Evolutionary conservation across 2,888 invertebrate genomes (phyloP), one percentile per base, ranked within the genome.

Genomic region (Aspidiotus destructor): DNA sequence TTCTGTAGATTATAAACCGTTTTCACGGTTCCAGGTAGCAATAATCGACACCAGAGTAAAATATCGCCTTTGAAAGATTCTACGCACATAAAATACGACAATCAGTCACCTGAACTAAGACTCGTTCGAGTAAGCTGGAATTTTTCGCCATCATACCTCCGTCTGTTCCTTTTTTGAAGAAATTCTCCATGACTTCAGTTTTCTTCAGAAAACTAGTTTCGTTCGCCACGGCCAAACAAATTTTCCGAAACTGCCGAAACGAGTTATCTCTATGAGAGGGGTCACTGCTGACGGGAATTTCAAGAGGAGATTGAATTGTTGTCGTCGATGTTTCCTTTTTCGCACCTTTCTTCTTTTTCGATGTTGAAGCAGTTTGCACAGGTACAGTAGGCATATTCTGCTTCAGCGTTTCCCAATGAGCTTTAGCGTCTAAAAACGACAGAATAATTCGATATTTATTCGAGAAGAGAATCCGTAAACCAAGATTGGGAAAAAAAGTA

Each of bases 1-100:
- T 88, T 92, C 80, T 93, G 92, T 62, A 97, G 79, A 80, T 96
- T 95, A 76, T 95, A 97, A 44, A 94, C 85, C 71, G 91, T 81
- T 77, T 92, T 92, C 13, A 85, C 83, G 41, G 87, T 87, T 60
- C 86, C 87, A 0, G 95, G 96, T 63, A 96, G 79, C 28, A 96
- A 78, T 72, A 94, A 78, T 74, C 87, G 87, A 76, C 92, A 85
- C 89, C 93, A 88, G 57, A 92, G 79, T 58, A 84, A 80, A 41
- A 89, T 76, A 77, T 67, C 70, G 5, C 70, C 70, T 61, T 62
- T 67, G 52, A 70, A 70, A 11, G 60, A 64, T n/a, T 17, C 65
- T 70, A 17, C 41, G 16, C 61, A 67, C 80, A 15, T 58, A 68
- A 67, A 41, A 58, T 7, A 60, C 7, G 28, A 60, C 5, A 28